Evolutionary conservation across 2,888 invertebrate species (phyloP).

Genomic region (Epicampocera succincta): DNA sequence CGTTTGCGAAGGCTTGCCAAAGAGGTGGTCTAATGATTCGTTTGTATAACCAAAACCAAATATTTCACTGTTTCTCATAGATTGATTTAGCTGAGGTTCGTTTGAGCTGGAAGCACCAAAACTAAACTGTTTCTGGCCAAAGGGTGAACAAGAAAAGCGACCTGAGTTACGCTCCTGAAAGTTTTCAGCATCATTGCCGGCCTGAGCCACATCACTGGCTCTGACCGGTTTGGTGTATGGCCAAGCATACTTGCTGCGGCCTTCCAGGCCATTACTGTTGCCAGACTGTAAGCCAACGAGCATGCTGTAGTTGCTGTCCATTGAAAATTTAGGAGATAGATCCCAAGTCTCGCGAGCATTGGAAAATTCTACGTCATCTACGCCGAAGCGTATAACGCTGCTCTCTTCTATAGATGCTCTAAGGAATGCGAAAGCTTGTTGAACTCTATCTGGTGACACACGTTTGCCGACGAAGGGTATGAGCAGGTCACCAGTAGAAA

Average conservation of each 20-base stretch:
- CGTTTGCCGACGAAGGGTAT: slow-evolving; percentile 77
- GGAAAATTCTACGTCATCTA: slow-evolving; percentile 78
- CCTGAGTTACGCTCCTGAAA: slow-evolving; percentile 73
- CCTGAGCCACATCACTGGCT: slow-evolving; percentile 75
- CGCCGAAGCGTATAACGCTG: slow-evolving; percentile 75
- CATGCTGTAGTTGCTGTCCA: slow-evolving; percentile 79
- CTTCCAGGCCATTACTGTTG: slow-evolving; percentile 74
- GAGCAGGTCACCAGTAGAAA: slow-evolving; percentile 76
- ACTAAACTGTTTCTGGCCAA: slow-evolving; percentile 67
- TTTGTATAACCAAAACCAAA: slow-evolving; percentile 75
- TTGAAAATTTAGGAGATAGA: slow-evolving; percentile 74
- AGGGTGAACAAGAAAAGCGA: slow-evolving; percentile 75
- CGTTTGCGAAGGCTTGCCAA: slow-evolving; percentile 66
- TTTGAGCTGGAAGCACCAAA: slow-evolving; percentile 64
- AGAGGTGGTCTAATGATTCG: slow-evolving; percentile 77
- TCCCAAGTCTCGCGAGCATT: slow-evolving; percentile 74
- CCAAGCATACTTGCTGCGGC: slow-evolving; percentile 77
- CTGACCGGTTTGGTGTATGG: slow-evolving; percentile 71
- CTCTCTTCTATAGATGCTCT: slow-evolving; percentile 64
- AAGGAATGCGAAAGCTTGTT: slow-evolving; percentile 75
- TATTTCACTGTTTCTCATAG: slow-evolving; percentile 70
- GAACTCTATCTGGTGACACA: slow-evolving; percentile 71
- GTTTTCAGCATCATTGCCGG: slow-evolving; percentile 73
- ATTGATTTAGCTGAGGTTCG: slow-evolving; percentile 55
- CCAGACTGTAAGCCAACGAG: slow-evolving; percentile 78